Evolutionary conservation across 2,113 vertebrate species (phyloP).

Genomic region (Neodontobutis hainanensis): DNA sequence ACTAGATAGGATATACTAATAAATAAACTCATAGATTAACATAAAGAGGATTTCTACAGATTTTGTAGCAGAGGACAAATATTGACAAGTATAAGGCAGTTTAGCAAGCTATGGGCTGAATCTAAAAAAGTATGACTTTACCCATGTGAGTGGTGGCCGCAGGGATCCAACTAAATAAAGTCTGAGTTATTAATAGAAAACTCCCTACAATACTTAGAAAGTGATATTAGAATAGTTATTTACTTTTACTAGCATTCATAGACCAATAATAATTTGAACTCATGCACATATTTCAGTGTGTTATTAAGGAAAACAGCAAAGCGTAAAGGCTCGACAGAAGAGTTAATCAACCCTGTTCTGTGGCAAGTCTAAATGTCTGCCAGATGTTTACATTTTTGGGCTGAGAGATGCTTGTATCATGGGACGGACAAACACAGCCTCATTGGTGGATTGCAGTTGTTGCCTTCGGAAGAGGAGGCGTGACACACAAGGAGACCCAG

Average conservation of each 20-base stretch:
- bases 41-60: too few relatives aligned
- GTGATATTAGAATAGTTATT: neutral
- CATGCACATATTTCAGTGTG: too few relatives aligned
- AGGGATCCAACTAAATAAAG: neutral
- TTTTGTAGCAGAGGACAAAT: neutral
- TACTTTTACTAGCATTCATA: neutral
- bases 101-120: neutral
- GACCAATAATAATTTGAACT: neutral
- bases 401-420: conserved; percentile 68
- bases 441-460: conserved; percentile 49
- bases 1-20: neutral
- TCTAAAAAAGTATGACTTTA: conserved; percentile 31
- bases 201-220: conserved; percentile 11
- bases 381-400: conserved; percentile 80
- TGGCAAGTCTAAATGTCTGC: conserved; percentile 72
- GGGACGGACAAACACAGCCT: conserved; percentile 60
- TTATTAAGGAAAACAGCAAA: too few relatives aligned
- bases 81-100: conserved; percentile 1
- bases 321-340: conserved; percentile 3
- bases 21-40: too few relatives aligned
- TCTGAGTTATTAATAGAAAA: neutral
- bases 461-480: conserved; percentile 40
- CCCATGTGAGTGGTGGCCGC: conserved; percentile 23
- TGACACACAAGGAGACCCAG: conserved; percentile 57
- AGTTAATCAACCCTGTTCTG: conserved; percentile 53